Evolutionary conservation across 2,888 invertebrate species (phyloP), one percentile per base, ranked within the genome.

Genomic region (Uropetala carovei): DNA sequence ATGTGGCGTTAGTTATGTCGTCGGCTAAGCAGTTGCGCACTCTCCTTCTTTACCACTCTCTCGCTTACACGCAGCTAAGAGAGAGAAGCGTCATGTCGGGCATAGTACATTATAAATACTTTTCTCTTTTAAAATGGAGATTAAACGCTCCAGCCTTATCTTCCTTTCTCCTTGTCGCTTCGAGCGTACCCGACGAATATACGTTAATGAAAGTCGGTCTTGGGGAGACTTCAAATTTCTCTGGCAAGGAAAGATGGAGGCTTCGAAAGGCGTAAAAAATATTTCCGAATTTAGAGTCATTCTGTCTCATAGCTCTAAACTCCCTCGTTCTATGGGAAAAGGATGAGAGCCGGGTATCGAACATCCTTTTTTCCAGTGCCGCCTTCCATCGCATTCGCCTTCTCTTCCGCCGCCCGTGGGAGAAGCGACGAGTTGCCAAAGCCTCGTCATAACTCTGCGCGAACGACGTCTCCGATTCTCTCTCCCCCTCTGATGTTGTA

Each of bases 1-100:
- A 22, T 11, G 22, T 85, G 85, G 89, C 89, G 89, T 89, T 89
- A 64, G 64, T 89, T 89, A 89, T 64, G 64, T 43, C 43, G 60
- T 89, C 89, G 43, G 89, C n/a, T 60, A 22, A 86, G 30, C 58
- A 60, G 16, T 64, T 22, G 60, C 27, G 64, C 60, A 64, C 68
- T 89, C 64, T 13, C 43, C 75, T 27, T 75, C 22, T 75, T 75
- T 27, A 27, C 75, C 27, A 13, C 75, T 10, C 68, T 75, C 75
- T 43, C 43, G 43, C 22, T 75, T 27, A 75, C 22, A 27, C 13
- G 75, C 27, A 27, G 2, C 68, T 68, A 0, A 18, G n/a, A 75
- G 75, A 75, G 22, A 27, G 22, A 43, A 5, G 43, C 43, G 43
- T 43, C 43, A 43, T 43, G 43, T 43, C 43, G 43, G 43, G 43